Percentiles rank a stretch among this genome's conserved stretches.
Conservation (phyloP, 2,888 invertebrate species). For the Drosophila differens region DNA sequence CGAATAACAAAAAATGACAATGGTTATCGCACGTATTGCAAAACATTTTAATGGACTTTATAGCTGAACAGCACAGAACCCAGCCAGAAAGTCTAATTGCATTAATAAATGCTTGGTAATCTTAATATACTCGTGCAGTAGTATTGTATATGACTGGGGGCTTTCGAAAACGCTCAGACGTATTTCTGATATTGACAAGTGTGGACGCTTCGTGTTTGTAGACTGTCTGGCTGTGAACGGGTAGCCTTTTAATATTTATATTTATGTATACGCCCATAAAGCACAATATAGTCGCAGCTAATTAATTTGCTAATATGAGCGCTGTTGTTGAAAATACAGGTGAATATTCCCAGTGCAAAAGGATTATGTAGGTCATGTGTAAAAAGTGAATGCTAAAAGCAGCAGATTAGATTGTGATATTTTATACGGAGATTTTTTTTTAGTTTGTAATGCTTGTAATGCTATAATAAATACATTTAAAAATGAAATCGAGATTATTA, state of each 20-base stretch:
- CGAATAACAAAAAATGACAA: slow-evolving; percentile 21
- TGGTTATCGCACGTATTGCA: slow-evolving; percentile 45
- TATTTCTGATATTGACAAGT: slow-evolving; percentile 64
- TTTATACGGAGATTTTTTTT: background rate
- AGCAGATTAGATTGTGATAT: background rate
- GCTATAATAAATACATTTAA: slow-evolving; percentile 3
- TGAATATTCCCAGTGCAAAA: slow-evolving; percentile 34
- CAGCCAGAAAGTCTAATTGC: slow-evolving; percentile 60
- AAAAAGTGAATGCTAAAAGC: background rate
- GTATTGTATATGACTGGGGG: slow-evolving; percentile 25
- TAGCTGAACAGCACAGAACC: background rate
- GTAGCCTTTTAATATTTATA: background rate
- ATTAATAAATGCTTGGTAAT: slow-evolving; percentile 47
- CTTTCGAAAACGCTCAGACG: slow-evolving; percentile 58
- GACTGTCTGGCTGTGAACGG: slow-evolving; percentile 10
- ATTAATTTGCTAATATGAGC: slow-evolving; percentile 39
- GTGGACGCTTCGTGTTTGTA: slow-evolving; percentile 42
- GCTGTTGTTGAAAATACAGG: slow-evolving; percentile 49
- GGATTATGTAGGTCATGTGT: slow-evolving; percentile 6
- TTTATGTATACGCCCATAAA: slow-evolving; percentile 2
- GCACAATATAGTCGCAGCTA: background rate
- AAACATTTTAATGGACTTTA: slow-evolving; percentile 38
- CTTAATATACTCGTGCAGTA: slow-evolving; percentile 2
- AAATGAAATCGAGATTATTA: background rate
- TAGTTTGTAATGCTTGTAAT: background rate